phyloP scores from a whole-genome alignment of 2,797 vertebrate genomes.

The Heteromormyrus szaboi region DNA sequence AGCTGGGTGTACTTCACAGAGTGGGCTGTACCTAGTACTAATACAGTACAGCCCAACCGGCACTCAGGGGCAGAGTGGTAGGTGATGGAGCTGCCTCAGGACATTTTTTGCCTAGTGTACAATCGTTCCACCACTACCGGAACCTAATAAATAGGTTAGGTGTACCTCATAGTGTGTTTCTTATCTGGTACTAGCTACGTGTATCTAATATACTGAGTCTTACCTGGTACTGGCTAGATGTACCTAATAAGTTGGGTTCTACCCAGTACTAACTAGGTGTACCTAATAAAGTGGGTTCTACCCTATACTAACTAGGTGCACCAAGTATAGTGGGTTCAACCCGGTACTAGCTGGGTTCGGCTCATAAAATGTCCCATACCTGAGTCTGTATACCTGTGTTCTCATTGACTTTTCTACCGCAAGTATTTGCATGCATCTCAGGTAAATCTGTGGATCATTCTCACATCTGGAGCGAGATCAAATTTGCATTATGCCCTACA shows the following conservation, averaged over 20 bases:
- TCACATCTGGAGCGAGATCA: not conserved
- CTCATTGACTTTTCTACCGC: not conserved
- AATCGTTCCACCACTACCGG: not conserved
- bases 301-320: not conserved
- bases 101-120: not conserved
- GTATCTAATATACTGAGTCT: not conserved
- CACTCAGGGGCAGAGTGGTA: not conserved
- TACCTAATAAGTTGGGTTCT: not conserved
- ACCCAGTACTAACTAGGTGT: not conserved
- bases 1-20: not conserved
- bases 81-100: not conserved
- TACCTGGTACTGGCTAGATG: not conserved
- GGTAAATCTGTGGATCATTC: not conserved
- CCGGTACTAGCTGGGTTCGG: not conserved
- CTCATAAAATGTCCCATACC: not conserved
- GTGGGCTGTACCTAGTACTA: not conserved
- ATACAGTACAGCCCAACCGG: no score
- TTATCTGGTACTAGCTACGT: not conserved
- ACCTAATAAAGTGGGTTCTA: not conserved
- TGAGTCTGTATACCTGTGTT: not conserved
- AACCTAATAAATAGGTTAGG: not conserved
- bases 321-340: not conserved
- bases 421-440: not conserved
- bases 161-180: not conserved
- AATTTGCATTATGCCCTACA: not conserved